These are phyloP conservation scores for Oscheius onirici DNA, from an alignment of 2,888 invertebrate genomes.

Conservation along the genomic window DNA sequence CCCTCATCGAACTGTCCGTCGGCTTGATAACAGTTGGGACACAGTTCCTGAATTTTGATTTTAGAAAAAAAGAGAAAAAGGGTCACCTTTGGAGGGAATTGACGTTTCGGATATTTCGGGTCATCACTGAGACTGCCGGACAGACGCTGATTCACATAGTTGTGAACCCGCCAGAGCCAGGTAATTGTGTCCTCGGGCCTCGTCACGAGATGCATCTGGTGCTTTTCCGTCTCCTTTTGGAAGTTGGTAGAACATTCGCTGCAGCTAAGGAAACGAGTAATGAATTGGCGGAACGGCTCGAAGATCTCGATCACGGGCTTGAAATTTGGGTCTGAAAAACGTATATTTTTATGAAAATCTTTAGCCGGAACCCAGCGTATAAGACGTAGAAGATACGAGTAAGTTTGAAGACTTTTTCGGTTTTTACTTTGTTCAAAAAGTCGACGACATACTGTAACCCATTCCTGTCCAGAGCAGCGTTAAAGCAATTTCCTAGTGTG, in stretches of 20 bases:
- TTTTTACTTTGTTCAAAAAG: no score
- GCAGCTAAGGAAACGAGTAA: constrained; percentile 92
- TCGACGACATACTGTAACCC: no score
- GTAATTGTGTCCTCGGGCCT: constrained; percentile 81
- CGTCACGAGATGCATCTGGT: constrained; percentile 58
- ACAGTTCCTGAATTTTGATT: constrained; percentile 48
- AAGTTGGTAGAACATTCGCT: constrained; percentile 90
- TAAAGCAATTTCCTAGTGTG: no score
- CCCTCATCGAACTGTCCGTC: constrained; percentile 59
- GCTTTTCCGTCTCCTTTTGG: constrained; percentile 80
- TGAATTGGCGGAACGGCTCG: constrained; percentile 85
- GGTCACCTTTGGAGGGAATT: constrained; percentile 52
- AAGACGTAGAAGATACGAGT: no score
- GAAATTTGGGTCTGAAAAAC: constrained; percentile 59
- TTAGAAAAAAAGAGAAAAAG: no score
- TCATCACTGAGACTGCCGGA: constrained; percentile 88
- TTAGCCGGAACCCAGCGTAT: no score
- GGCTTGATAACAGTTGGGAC: constrained; percentile 54
- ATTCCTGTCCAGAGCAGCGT: no score
- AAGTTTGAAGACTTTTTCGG: no score
- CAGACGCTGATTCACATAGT: constrained; percentile 87
- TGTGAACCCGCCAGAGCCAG: constrained; percentile 94
- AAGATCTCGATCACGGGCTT: constrained; percentile 79
- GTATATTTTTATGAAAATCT: no score
- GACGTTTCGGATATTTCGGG: constrained; percentile 84